Percentiles rank a stretch among this genome's conserved stretches.
Evolutionary conservation across 1,140 invertebrate genomes (phyloP).

Genomic region (Chironomus striatipennis): DNA sequence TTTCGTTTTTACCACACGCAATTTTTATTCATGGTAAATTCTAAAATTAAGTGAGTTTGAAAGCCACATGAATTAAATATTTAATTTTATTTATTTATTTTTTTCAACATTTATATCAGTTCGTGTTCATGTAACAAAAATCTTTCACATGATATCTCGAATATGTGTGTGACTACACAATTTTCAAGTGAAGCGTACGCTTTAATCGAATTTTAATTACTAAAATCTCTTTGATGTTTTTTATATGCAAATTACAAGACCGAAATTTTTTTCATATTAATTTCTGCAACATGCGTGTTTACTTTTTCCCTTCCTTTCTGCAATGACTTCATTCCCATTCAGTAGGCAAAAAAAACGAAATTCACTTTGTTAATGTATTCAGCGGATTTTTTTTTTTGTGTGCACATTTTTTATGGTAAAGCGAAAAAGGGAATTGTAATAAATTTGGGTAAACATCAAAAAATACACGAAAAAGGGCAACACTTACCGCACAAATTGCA

Average conservation of each 20-base stretch:
- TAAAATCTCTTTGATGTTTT: not conserved
- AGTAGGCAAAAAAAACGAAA: too few species aligned
- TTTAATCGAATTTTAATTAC: slow-evolving; percentile 9
- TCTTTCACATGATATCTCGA: too few species aligned
- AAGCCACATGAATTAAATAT: too few species aligned
- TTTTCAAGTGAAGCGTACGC: not conserved
- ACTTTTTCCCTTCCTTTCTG: not conserved
- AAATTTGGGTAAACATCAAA: slow-evolving; percentile 19
- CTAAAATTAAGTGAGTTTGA: too few species aligned
- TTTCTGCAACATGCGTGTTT: not conserved
- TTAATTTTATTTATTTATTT: too few species aligned
- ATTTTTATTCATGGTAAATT: too few species aligned
- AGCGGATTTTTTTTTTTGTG: too few species aligned
- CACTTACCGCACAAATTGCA: not conserved
- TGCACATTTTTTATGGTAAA: too few species aligned
- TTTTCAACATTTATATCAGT: too few species aligned
- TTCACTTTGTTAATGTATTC: too few species aligned
- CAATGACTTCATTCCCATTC: not conserved
- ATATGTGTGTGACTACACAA: not conserved
- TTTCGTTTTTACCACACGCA: too few species aligned
- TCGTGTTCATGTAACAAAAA: too few species aligned
- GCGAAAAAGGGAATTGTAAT: slow-evolving; percentile 1
- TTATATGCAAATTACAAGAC: slow-evolving; percentile 4
- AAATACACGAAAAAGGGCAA: slow-evolving; percentile 18
- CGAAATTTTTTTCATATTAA: not conserved